A percentile compares a stretch with the other conserved stretches of the same genome.
These are phyloP conservation scores for Drosophila eohydei DNA, from an alignment of 2,888 invertebrate genomes.

Conservation along the genomic window DNA sequence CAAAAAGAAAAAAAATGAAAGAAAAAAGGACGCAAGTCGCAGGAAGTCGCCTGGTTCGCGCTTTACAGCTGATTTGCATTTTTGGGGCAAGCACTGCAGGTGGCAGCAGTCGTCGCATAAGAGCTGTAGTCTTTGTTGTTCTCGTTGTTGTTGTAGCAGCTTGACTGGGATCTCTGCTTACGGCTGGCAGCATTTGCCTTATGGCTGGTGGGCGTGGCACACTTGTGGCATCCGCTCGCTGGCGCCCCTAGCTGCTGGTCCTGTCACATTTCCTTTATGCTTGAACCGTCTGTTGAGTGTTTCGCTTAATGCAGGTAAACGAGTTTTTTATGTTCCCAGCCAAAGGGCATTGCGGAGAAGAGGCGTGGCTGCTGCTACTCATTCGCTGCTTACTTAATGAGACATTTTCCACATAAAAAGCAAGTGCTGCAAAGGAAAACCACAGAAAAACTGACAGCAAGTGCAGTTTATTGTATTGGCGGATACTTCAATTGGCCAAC, in stretches of 20 bases:
- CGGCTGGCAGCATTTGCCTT: constrained; percentile 60
- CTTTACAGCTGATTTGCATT: constrained; percentile 79
- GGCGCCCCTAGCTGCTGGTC: constrained; percentile 16
- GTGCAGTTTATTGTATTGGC: constrained; percentile 77
- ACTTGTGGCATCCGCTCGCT: constrained; percentile 78
- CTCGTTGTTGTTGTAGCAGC: constrained; percentile 39
- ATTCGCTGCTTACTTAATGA: constrained; percentile 65
- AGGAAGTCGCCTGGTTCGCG: constrained; percentile 53
- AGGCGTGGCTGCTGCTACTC: constrained; percentile 36
- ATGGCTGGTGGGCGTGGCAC: constrained; percentile 38
- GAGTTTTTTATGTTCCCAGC: constrained; percentile 72
- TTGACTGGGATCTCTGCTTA: constrained; percentile 48
- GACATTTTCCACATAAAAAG: constrained; percentile 66
- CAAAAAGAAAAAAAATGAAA: background rate
- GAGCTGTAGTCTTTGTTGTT: constrained; percentile 11
- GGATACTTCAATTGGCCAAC: constrained; percentile 65
- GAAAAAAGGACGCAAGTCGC: constrained; percentile 12
- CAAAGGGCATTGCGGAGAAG: constrained; percentile 10
- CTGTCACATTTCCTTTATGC: constrained; percentile 78
- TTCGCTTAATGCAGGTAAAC: constrained; percentile 80
- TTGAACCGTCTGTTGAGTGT: constrained; percentile 75
- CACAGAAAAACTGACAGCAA: constrained; percentile 44
- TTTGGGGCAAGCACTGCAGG: constrained; percentile 72
- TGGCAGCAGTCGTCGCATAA: constrained; percentile 35
- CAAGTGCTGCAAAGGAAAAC: constrained; percentile 51